A percentile compares a stretch with the other conserved stretches of the same genome.
phyloP scores from a whole-genome alignment of 2,888 invertebrate species.

The Galerucella calmariensis region DNA sequence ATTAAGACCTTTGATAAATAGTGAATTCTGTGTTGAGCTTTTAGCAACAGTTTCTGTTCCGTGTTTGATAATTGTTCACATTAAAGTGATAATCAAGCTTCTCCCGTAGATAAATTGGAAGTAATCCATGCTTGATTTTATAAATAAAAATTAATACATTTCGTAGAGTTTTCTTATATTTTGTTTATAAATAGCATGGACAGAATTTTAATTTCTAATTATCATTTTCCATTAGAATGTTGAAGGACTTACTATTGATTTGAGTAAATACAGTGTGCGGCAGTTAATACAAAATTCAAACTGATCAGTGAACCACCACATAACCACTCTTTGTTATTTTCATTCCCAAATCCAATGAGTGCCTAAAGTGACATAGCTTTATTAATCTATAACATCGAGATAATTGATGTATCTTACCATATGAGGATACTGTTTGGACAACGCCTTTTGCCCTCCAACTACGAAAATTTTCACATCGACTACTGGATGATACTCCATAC shows the following conservation, averaged over 20 bases:
- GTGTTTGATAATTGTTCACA: too few relatives aligned
- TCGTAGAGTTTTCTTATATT: too few relatives aligned
- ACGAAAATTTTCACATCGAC: constrained; percentile 7
- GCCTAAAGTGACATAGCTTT: constrained; percentile 30
- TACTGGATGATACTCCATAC: constrained; percentile 30
- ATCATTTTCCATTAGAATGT: not conserved
- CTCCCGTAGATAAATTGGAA: too few relatives aligned
- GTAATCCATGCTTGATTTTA: too few relatives aligned
- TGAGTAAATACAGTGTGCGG: constrained; percentile 68
- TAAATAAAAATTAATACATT: not conserved
- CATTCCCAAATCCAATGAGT: constrained; percentile 33
- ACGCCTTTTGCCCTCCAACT: constrained; percentile 28
- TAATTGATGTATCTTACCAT: constrained; percentile 29
- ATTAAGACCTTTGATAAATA: too few relatives aligned
- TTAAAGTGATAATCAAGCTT: too few relatives aligned
- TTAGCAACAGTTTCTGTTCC: too few relatives aligned
- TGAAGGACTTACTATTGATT: constrained; percentile 24
- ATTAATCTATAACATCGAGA: not conserved
- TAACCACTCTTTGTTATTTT: constrained; percentile 54
- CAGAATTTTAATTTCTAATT: not conserved
- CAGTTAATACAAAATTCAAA: constrained; percentile 69
- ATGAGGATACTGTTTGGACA: constrained; percentile 37
- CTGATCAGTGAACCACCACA: constrained; percentile 73
- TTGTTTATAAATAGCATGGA: too few relatives aligned
- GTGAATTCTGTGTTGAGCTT: too few relatives aligned